Base-by-base conservation (phyloP, 2,888 invertebrate species). In the Drosophila nr. perissopoda region DNA sequence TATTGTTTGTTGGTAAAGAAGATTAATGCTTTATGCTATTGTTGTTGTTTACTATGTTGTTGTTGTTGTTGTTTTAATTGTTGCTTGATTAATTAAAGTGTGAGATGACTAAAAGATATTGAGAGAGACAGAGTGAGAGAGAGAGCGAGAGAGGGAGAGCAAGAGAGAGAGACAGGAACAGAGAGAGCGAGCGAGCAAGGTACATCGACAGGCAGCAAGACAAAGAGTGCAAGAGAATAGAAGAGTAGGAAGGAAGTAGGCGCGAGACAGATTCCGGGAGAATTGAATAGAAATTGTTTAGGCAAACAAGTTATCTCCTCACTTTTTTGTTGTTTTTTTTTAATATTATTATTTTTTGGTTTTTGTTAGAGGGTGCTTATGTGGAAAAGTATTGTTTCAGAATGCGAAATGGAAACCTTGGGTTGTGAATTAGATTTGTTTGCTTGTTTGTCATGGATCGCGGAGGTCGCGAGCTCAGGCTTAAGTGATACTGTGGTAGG, bases 71-170 rank as follows among this genome's bases (percentile, higher is more conserved):
- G 54, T 56, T 74, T 56, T 65, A 25, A 56, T 61, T 72, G 77
- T 48, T 64, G 66, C 46, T 81, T 79, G 57, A 79, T 81, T 79
- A 81, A 79, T 81, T 81, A 77, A 81, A 76, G 72, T 81, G 79
- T 79, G 79, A 69, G 71, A 69, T 60, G 71, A 79, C 69, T 76
- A 66, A 61, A 57, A 72, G n/a, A 74, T 60, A 70, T 62, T 60
- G 49, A 78, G 53, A 65, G 68, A 62, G 58, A 63, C 8, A 51
- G 61, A 54, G 34, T 54, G 36, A 48, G 27, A 18, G 21, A 29
- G 38, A 40, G 64, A 63, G 36, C 54, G 61, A 60, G 7, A 46
- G 60, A 51, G 40, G 40, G 40, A 60, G 46, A 36, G 31, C 31
- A 2, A 18, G 56, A 77, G 52, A 64, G 67, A 61, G 65, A 62